These are phyloP conservation scores for Sinocyclocheilus anophthalmus DNA, from an alignment of 2,113 vertebrate species.

Conservation along the genomic window DNA sequence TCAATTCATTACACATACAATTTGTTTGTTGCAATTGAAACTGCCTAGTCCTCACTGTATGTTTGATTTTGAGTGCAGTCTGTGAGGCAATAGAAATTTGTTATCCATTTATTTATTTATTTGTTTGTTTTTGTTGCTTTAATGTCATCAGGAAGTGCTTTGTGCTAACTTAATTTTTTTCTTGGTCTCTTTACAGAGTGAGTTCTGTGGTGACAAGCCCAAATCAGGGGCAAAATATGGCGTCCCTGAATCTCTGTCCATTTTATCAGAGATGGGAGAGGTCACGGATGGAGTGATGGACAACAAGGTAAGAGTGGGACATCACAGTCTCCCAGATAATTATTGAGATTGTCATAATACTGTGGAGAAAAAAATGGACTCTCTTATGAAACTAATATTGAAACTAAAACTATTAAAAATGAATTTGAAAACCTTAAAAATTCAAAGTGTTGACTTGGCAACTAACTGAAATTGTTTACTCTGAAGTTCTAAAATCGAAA, in stretches of 20 bases:
- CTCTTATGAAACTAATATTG: neutral
- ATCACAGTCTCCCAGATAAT: neutral
- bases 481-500: neutral
- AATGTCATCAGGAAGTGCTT: neutral
- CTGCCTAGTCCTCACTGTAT: neutral
- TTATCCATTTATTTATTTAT: too few species aligned
- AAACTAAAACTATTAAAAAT: neutral
- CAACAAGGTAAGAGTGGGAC: conserved; percentile 81
- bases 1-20: neutral
- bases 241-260: conserved; percentile 89
- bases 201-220: conserved; percentile 98
- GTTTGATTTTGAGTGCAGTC: neutral
- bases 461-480: neutral
- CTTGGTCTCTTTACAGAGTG: conserved; percentile 77
- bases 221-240: conserved; percentile 95
- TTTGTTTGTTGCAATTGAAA: neutral
- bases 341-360: neutral
- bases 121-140: neutral
- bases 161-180: neutral
- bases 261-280: conserved; percentile 97
- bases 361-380: neutral
- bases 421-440: neutral
- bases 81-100: neutral
- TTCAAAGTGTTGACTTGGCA: neutral
- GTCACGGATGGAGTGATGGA: conserved; percentile 98